A percentile compares a stretch with the other conserved stretches of the same genome.
phyloP scores from a whole-genome alignment of 2,113 vertebrate species.

The Tetrao urogallus region DNA sequence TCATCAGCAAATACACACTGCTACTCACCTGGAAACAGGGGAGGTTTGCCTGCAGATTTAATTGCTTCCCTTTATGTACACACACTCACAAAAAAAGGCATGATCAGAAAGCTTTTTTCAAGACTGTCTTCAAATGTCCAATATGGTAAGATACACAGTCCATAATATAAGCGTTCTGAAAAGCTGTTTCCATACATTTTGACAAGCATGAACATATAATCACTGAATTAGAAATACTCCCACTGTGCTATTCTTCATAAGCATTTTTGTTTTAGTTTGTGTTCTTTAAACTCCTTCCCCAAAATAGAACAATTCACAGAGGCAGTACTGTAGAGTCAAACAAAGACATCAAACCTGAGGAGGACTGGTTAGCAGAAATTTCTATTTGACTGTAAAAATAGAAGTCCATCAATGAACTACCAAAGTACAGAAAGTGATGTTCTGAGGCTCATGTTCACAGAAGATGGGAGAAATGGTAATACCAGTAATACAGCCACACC shows the following conservation, averaged over 20 bases:
- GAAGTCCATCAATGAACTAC: background rate
- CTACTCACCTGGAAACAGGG: constrained; percentile 35
- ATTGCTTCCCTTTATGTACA: background rate
- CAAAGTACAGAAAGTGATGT: background rate
- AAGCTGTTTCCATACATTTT: background rate
- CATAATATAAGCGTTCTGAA: background rate
- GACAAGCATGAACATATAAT: background rate
- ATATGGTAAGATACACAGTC: background rate
- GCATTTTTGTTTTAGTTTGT: background rate
- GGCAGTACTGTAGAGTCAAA: background rate
- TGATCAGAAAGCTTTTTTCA: background rate
- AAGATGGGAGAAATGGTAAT: background rate
- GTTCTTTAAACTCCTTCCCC: background rate
- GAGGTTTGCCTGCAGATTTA: background rate
- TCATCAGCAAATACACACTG: constrained; percentile 23
- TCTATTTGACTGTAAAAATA: background rate
- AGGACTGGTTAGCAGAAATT: background rate
- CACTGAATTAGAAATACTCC: background rate
- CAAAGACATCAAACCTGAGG: background rate
- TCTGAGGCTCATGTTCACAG: background rate
- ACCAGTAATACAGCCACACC: background rate
- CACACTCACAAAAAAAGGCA: no score
- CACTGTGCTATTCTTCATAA: background rate
- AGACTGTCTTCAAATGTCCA: background rate
- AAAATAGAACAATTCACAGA: background rate